Evolutionary conservation across 2,888 invertebrate species (phyloP).

Genomic region (Sturmia bella): DNA sequence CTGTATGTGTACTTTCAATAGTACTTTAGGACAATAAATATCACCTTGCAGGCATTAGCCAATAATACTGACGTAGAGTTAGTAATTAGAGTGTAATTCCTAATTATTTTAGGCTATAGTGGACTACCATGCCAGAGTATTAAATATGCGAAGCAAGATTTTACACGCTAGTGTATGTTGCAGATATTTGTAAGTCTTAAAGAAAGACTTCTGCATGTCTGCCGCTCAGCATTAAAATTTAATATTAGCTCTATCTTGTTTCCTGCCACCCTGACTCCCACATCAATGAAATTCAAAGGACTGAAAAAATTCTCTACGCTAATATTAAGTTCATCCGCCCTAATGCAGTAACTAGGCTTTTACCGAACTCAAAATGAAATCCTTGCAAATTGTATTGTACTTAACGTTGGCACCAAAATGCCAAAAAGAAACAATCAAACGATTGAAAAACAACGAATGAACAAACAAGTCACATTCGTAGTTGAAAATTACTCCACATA

Average conservation of each 20-base stretch:
- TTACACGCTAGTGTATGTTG: too few relatives aligned
- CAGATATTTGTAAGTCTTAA: too few relatives aligned
- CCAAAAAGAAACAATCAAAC: slow-evolving; percentile 6
- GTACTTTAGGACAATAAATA: too few relatives aligned
- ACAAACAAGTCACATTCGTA: slow-evolving; percentile 60
- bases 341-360: slow-evolving; percentile 70
- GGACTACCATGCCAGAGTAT: too few relatives aligned
- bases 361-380: slow-evolving; percentile 56
- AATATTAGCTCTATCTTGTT: slow-evolving; percentile 22
- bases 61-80: too few relatives aligned
- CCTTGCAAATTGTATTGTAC: slow-evolving; percentile 58
- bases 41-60: too few relatives aligned
- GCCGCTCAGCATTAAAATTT: background rate
- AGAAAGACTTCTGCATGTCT: background rate
- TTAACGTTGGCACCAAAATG: slow-evolving; percentile 60
- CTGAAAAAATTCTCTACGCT: slow-evolving; percentile 43
- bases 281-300: background rate
- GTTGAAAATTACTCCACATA: slow-evolving; percentile 67
- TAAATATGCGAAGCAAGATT: too few relatives aligned
- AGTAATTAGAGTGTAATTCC: too few relatives aligned
- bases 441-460: slow-evolving; percentile 28
- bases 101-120: too few relatives aligned
- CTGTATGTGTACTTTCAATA: too few relatives aligned
- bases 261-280: background rate
- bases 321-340: slow-evolving; percentile 65